Percentiles rank a stretch among this genome's conserved stretches.
Evolutionary conservation across 2,888 invertebrate genomes (phyloP).

Genomic region (Cremastinae sp.): DNA sequence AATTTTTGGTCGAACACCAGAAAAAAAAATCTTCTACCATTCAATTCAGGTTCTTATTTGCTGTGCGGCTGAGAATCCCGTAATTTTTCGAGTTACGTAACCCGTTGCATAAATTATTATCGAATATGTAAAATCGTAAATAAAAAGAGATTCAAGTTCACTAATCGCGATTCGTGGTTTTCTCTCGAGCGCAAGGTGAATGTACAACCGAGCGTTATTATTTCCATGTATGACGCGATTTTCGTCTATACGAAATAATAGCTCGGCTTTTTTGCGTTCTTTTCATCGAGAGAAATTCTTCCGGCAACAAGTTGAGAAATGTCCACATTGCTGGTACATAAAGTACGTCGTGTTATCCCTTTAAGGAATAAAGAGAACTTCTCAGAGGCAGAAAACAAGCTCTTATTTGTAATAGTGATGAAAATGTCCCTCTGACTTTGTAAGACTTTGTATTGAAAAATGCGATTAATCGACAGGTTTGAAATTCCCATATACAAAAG

Average conservation of each 20-base stretch:
- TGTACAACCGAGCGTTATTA: constrained; percentile 2
- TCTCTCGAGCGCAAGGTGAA: not conserved
- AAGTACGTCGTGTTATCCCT: too few relatives aligned
- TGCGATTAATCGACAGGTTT: too few relatives aligned
- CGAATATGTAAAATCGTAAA: constrained; percentile 9
- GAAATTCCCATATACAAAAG: too few relatives aligned
- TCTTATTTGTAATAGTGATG: too few relatives aligned
- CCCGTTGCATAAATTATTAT: not conserved
- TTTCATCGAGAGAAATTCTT: constrained; percentile 4
- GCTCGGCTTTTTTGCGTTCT: not conserved
- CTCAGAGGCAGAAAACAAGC: too few relatives aligned
- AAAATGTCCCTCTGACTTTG: too few relatives aligned
- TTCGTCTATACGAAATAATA: not conserved
- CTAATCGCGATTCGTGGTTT: not conserved
- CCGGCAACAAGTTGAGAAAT: constrained; percentile 17
- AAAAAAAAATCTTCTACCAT: not conserved
- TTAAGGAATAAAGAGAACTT: too few relatives aligned
- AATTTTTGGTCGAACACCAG: too few relatives aligned
- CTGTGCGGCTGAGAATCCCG: constrained; percentile 1
- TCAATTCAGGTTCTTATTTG: not conserved
- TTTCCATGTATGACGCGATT: not conserved
- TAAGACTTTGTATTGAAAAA: too few relatives aligned
- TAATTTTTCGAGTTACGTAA: constrained; percentile 22
- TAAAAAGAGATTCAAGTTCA: constrained; percentile 38
- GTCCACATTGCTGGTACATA: too few relatives aligned